These are phyloP conservation scores for Erpornis zantholeuca DNA, from an alignment of 2,113 vertebrate genomes.

Conservation along the genomic window DNA sequence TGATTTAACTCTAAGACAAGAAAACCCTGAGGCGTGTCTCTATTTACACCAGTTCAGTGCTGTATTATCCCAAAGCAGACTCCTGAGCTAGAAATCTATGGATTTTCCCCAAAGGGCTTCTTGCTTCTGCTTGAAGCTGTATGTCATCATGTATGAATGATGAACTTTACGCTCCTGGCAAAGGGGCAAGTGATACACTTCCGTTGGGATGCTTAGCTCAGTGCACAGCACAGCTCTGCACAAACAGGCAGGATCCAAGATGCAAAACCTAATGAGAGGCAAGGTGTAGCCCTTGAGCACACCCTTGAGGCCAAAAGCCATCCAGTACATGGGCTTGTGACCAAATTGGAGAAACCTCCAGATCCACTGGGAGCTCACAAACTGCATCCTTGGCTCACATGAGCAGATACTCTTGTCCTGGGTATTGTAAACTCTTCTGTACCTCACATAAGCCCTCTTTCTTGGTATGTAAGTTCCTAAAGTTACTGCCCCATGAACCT, in stretches of 20 bases:
- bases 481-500: neutral
- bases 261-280: neutral
- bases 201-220: neutral
- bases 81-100: neutral
- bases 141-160: rapidly evolving
- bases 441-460: neutral
- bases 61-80: neutral
- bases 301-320: neutral
- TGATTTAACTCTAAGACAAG: neutral
- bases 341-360: neutral
- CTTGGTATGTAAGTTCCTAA: neutral
- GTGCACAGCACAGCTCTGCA: neutral
- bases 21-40: neutral
- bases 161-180: neutral
- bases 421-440: neutral
- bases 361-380: neutral
- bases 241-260: neutral
- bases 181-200: neutral
- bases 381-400: neutral
- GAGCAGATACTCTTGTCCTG: neutral
- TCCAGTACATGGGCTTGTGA: neutral
- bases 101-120: neutral
- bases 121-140: neutral
- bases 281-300: neutral
- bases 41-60: neutral